Conservation (phyloP, 2,888 invertebrate genomes). For the Deroplatys truncata region DNA sequence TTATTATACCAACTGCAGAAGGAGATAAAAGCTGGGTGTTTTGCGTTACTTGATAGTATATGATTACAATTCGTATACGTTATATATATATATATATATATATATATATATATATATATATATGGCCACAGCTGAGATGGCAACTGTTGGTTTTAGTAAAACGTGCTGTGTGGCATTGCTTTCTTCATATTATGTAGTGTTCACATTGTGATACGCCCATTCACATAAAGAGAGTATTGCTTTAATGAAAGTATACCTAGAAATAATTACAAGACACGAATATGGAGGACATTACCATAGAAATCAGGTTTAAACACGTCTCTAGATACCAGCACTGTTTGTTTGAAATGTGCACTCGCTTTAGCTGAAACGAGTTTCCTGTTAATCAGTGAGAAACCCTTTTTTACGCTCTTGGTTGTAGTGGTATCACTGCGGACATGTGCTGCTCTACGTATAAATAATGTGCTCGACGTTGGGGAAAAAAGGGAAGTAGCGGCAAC, state of each 20-base stretch:
- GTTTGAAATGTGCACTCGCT: not conserved
- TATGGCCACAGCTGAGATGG: too few species aligned
- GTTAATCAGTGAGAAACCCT: not conserved
- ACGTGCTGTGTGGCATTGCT: too few species aligned
- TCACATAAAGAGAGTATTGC: too few species aligned
- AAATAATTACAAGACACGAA: not conserved
- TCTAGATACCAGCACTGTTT: not conserved
- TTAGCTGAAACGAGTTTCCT: not conserved
- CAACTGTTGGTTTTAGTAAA: too few species aligned
- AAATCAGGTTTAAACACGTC: not conserved
- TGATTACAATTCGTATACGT: too few species aligned
- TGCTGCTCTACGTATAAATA: not conserved
- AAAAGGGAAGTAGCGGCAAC: not conserved
- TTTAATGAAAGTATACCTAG: not conserved
- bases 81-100: too few species aligned
- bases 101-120: too few species aligned
- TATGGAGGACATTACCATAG: not conserved
- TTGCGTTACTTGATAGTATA: too few species aligned
- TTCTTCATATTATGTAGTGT: too few species aligned
- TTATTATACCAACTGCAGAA: too few species aligned
- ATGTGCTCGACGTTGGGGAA: not conserved
- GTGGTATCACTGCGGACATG: not conserved
- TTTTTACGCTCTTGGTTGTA: not conserved
- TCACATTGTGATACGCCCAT: too few species aligned
- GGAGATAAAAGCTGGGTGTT: too few species aligned